A percentile compares a stretch with the other conserved stretches of the same genome.
Conservation (phyloP, 2,113 vertebrate species). For the Halichoeres trimaculatus region DNA sequence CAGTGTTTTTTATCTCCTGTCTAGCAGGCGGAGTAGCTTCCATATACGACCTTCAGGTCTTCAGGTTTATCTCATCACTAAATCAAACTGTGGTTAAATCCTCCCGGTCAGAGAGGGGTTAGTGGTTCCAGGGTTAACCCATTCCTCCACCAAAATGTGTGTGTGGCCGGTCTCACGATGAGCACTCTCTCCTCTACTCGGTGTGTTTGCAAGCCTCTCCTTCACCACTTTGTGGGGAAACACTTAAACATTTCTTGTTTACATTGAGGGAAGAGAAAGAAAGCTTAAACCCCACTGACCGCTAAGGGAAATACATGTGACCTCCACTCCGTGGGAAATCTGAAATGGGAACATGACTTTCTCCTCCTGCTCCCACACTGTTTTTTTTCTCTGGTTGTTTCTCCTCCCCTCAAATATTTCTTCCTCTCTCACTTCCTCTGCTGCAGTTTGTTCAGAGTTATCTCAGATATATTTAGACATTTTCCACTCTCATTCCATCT, state of each 20-base stretch:
- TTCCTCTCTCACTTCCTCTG: slow-evolving; percentile 68
- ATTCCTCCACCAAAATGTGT: background rate
- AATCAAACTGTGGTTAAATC: background rate
- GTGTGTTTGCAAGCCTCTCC: background rate
- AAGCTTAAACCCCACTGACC: slow-evolving; percentile 34
- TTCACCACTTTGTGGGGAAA: background rate
- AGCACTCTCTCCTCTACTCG: background rate
- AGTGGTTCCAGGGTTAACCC: slow-evolving; percentile 2
- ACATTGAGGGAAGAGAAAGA: slow-evolving; percentile 18
- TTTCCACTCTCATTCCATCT: slow-evolving; percentile 41
- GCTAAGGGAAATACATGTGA: slow-evolving; percentile 42
- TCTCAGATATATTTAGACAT: slow-evolving; percentile 49
- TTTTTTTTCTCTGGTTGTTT: background rate
- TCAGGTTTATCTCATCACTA: background rate
- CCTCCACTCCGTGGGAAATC: slow-evolving; percentile 66
- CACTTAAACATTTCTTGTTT: slow-evolving; percentile 35
- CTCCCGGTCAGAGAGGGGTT: background rate
- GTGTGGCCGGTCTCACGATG: background rate
- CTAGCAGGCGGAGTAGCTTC: background rate
- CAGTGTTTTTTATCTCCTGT: slow-evolving; percentile 22
- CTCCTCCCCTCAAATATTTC: slow-evolving; percentile 41
- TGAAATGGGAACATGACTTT: slow-evolving; percentile 58
- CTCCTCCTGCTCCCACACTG: slow-evolving; percentile 8
- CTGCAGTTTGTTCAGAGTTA: slow-evolving; percentile 38
- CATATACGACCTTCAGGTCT: background rate